Evolutionary conservation across 2,113 vertebrate genomes (phyloP), one percentile per base, ranked within the genome.

Genomic region (Callionymus lyra): DNA sequence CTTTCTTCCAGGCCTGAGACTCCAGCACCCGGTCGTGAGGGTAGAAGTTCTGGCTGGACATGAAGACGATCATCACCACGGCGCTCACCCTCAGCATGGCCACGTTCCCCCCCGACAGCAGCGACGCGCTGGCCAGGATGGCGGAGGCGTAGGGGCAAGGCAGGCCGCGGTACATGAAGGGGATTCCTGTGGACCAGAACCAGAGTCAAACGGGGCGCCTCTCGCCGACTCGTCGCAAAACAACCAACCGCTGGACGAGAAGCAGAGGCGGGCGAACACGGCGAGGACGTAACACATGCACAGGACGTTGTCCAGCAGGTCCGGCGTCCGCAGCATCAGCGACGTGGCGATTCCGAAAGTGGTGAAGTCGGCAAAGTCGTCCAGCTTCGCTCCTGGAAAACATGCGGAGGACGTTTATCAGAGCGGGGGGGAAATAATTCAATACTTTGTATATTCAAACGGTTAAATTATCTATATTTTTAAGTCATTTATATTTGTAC

Each of bases 1-100:
- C 44, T 76, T 97, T 98, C 65, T 98, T 97, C 92, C 93, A 98
- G 32, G 72, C 76, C 64, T 98, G 88, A 0, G 93, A 97, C 67
- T 95, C 93, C 60, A 97, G 77, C 53, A 94, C 84, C 46, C 84
- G 81, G 63, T 97, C 92, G 0, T 93, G 88, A 11, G 93, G 94
- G 60, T 98, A 97, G 82, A 81, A 84, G 38, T 72, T 88, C 13
- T 81, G 89, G 54, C 91, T 90, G 6, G 89, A 78, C 93, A 96
- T 97, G 63, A 92, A 91, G 6, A 91, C 71, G 52, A 90, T 84
- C 90, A 94, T 91, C 43, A 87, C 65, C 9, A 83, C 54, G 0
- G 90, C 87, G 0, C 85, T 62, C 19, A 84, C 16, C 2, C 81
- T 77, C 31, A 95, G 80, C 45, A 90, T 16, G 12, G 71, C 47